These are phyloP conservation scores for Actias luna DNA, from an alignment of 2,888 invertebrate genomes.

Conservation along the genomic window DNA sequence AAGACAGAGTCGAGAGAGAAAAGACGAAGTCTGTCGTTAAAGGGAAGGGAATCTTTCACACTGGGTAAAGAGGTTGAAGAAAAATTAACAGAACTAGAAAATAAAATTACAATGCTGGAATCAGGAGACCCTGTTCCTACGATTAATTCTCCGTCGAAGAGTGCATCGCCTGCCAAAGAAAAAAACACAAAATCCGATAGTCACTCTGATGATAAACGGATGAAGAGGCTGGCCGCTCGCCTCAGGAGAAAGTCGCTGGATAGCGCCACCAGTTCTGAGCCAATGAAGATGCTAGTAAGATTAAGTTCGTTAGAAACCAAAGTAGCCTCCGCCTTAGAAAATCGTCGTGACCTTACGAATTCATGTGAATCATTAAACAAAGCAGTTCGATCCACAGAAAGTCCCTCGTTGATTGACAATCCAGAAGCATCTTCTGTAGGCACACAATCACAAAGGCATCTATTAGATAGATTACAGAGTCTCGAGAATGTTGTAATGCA, in stretches of 20 bases:
- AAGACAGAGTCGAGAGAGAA: slow-evolving; percentile 90
- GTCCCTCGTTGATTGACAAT: slow-evolving; percentile 53
- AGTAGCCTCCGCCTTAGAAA: slow-evolving; percentile 83
- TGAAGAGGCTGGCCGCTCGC: slow-evolving; percentile 79
- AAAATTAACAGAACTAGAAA: slow-evolving; percentile 90
- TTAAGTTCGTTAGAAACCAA: slow-evolving; percentile 89
- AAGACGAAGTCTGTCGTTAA: slow-evolving; percentile 90
- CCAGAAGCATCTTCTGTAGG: slow-evolving; percentile 61
- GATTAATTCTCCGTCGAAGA: slow-evolving; percentile 76
- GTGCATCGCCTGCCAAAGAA: slow-evolving; percentile 79
- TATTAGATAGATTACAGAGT: slow-evolving; percentile 82
- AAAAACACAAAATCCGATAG: slow-evolving; percentile 75
- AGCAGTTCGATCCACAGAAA: slow-evolving; percentile 63
- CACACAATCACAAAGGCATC: slow-evolving; percentile 77
- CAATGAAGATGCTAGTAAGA: slow-evolving; percentile 90
- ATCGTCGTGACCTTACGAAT: slow-evolving; percentile 70
- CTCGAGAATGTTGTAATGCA: slow-evolving; percentile 83
- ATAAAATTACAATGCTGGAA: slow-evolving; percentile 87
- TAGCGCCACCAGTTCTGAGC: slow-evolving; percentile 89
- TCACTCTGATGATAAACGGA: slow-evolving; percentile 72
- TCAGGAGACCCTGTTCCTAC: slow-evolving; percentile 67
- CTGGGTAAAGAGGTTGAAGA: slow-evolving; percentile 92
- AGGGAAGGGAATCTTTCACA: slow-evolving; percentile 90
- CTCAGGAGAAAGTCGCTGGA: slow-evolving; percentile 89
- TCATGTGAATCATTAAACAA: slow-evolving; percentile 82